These are phyloP conservation scores for Dromiciops gliroides DNA, from an alignment of 2,113 vertebrate species.

Conservation along the genomic window DNA sequence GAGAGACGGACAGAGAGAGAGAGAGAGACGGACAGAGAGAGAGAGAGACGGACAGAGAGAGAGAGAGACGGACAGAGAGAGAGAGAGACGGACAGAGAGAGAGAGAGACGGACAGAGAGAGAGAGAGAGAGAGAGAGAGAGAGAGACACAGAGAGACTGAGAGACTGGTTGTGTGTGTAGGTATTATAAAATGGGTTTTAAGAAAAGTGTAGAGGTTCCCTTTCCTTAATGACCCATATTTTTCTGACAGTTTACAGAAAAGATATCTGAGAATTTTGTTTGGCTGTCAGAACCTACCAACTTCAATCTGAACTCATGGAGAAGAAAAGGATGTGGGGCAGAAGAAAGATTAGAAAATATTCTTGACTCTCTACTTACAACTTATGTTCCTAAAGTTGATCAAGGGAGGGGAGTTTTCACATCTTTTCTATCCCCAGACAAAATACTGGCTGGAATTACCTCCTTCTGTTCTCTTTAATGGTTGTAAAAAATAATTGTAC, in stretches of 20 bases:
- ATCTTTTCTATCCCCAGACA: conserved; percentile 44
- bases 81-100: too few species aligned
- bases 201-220: background rate
- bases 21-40: background rate
- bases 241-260: background rate
- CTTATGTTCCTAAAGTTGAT: conserved; percentile 32
- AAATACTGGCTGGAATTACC: conserved; percentile 22
- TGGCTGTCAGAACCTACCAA: background rate
- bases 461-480: conserved; percentile 40
- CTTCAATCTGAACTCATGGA: background rate
- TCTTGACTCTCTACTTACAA: conserved; percentile 1
- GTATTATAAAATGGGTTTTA: too few species aligned
- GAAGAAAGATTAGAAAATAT: background rate
- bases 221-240: background rate
- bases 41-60: too few species aligned
- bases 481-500: background rate
- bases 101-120: too few species aligned
- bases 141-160: background rate
- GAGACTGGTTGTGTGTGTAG: background rate
- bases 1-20: background rate
- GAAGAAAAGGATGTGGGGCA: rapidly evolving
- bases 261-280: background rate
- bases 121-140: background rate
- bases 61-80: background rate
- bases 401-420: conserved; percentile 38